A percentile compares a stretch with the other conserved stretches of the same genome.
phyloP scores from a whole-genome alignment of 2,113 vertebrate species.

The Chlamydotis undulata region DNA sequence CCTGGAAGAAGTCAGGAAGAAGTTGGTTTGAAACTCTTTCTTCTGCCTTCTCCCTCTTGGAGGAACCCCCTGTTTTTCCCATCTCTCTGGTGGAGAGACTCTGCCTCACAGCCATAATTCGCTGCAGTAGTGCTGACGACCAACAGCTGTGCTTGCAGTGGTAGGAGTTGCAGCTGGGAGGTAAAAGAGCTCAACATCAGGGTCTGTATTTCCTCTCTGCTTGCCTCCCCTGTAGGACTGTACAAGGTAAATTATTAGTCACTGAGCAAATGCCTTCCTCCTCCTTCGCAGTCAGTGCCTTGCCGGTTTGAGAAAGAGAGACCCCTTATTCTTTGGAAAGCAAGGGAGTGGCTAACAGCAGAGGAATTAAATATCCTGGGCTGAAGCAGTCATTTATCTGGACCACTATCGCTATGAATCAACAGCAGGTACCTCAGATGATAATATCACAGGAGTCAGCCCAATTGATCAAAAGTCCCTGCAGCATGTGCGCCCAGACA shows the following conservation, averaged over 20 bases:
- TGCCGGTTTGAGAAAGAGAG: background rate
- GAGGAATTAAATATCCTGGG: constrained; percentile 3
- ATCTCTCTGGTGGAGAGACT: background rate
- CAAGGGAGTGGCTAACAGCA: background rate
- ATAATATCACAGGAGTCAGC: constrained; percentile 38
- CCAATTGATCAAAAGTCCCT: constrained; percentile 31
- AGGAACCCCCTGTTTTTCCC: background rate
- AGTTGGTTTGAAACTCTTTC: background rate
- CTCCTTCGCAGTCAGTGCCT: background rate
- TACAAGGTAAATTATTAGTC: background rate
- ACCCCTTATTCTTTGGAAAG: background rate
- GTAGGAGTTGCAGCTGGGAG: background rate
- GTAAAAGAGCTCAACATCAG: background rate
- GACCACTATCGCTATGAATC: constrained; percentile 15
- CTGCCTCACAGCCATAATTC: background rate
- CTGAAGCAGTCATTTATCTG: background rate
- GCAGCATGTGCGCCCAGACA: background rate
- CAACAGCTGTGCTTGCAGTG: background rate
- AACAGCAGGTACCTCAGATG: constrained; percentile 12
- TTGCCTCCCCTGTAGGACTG: background rate
- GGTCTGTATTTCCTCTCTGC: background rate
- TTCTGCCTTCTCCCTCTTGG: background rate
- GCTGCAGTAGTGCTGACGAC: background rate
- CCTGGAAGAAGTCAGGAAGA: background rate
- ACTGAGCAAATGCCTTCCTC: background rate